A percentile compares a stretch with the other conserved stretches of the same genome.
phyloP scores from a whole-genome alignment of 2,888 invertebrate genomes.

The Amiota minor region DNA sequence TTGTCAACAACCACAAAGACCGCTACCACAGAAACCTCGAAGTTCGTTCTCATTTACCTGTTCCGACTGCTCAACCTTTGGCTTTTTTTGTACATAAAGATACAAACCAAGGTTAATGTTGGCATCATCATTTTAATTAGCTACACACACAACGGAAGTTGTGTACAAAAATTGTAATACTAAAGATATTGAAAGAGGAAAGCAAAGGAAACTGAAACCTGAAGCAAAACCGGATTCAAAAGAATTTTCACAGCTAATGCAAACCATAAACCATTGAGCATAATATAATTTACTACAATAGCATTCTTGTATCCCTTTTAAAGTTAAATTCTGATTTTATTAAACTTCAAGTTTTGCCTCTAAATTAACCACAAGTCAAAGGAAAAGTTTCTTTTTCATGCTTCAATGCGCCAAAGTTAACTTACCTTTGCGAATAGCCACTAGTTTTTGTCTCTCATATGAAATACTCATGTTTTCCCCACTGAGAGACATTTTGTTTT shows the following conservation, averaged over 20 bases:
- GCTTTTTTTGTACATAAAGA: too few species aligned
- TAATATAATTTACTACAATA: too few species aligned
- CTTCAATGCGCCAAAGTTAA: neutral
- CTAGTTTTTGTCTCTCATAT: neutral
- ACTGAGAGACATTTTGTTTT: neutral
- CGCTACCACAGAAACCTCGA: conserved; percentile 1
- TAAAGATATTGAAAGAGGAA: neutral
- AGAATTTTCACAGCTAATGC: too few species aligned
- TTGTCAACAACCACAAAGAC: neutral
- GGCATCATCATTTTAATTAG: conserved; percentile 64
- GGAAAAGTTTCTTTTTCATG: neutral
- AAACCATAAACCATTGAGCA: too few species aligned
- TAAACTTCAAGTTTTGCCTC: neutral
- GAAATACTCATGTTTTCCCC: too few species aligned
- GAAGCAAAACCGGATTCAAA: too few species aligned
- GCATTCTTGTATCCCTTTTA: too few species aligned
- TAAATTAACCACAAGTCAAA: conserved; percentile 2
- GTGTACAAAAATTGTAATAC: conserved; percentile 31
- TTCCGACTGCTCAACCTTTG: too few species aligned
- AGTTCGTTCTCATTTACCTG: neutral
- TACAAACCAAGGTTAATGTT: conserved; percentile 17
- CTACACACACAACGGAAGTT: conserved; percentile 52
- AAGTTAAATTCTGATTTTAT: too few species aligned
- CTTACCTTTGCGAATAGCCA: too few species aligned
- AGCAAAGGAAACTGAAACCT: neutral